Conservation (phyloP, 2,888 invertebrate species). For the Unio pictorum region DNA sequence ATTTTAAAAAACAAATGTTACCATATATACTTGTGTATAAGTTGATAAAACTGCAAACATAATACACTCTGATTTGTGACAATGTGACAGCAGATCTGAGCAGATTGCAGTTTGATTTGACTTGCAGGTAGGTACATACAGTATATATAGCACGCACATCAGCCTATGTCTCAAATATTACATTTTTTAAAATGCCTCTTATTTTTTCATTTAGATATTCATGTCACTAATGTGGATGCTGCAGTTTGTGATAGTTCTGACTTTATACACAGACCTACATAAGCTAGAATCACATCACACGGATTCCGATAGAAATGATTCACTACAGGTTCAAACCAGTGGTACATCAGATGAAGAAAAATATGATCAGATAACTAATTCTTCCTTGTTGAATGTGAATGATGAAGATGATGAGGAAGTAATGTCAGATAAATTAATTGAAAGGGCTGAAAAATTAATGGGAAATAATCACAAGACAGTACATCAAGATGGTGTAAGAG, state of each 20-base stretch:
- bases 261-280: constrained; percentile 53
- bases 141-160: no score
- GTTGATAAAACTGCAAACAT: no score
- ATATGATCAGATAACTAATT: constrained; percentile 4
- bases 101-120: no score
- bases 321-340: not conserved
- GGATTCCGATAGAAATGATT: not conserved
- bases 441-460: constrained; percentile 34
- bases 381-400: constrained; percentile 12
- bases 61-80: no score
- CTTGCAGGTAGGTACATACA: no score
- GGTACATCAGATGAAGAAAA: not conserved
- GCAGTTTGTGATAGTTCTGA: constrained; percentile 46
- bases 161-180: not conserved
- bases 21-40: no score
- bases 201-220: constrained; percentile 59
- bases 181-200: constrained; percentile 2
- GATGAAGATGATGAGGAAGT: constrained; percentile 32
- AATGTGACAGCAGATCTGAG: no score
- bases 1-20: no score
- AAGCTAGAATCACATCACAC: constrained; percentile 7
- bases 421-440: constrained; percentile 26
- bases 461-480: not conserved
- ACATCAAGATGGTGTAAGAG: constrained; percentile 1
- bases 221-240: constrained; percentile 71